A percentile compares a stretch with the other conserved stretches of the same genome.
Evolutionary conservation across 2,113 vertebrate species (phyloP).

Genomic region (Chaetodon auriga): DNA sequence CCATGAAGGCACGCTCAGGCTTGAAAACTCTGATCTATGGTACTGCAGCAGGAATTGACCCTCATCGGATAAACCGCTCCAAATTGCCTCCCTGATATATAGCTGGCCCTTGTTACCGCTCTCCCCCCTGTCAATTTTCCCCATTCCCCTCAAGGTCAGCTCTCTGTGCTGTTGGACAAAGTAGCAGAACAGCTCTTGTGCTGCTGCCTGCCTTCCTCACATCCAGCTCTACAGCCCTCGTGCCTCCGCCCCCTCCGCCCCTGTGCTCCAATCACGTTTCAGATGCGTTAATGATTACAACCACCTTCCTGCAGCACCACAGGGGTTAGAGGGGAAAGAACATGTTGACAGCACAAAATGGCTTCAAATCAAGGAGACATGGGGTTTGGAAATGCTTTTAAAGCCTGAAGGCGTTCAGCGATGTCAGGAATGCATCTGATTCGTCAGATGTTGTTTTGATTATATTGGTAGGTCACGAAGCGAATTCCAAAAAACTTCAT

Average conservation of each 20-base stretch:
- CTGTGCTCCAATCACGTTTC: conserved; percentile 57
- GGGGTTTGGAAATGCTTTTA: conserved; percentile 44
- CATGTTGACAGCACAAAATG: conserved; percentile 53
- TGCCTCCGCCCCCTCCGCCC: conserved; percentile 23
- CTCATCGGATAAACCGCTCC: conserved; percentile 84
- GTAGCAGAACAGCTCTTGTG: conserved; percentile 66
- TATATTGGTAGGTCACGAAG: not conserved
- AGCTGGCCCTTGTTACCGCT: conserved; percentile 80
- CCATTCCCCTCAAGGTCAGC: conserved; percentile 83
- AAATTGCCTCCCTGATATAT: conserved; percentile 86
- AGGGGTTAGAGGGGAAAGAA: conserved; percentile 52
- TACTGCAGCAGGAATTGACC: conserved; percentile 81
- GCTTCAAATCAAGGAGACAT: conserved; percentile 53
- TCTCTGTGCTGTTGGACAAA: conserved; percentile 72
- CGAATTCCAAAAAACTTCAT: not conserved
- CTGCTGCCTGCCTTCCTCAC: conserved; percentile 52
- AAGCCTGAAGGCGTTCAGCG: not conserved
- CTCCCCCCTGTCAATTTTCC: conserved; percentile 81
- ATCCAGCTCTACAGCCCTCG: conserved; percentile 21
- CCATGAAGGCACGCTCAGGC: conserved; percentile 64
- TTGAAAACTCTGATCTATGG: conserved; percentile 80
- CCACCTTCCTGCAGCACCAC: conserved; percentile 48
- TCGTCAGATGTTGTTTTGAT: conserved; percentile 9
- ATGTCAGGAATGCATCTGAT: conserved; percentile 12
- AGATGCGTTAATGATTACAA: conserved; percentile 61